Percentiles rank a stretch among this genome's conserved stretches.
Evolutionary conservation across 2,113 vertebrate genomes (phyloP).

Genomic region (Sinocyclocheilus maitianheensis): DNA sequence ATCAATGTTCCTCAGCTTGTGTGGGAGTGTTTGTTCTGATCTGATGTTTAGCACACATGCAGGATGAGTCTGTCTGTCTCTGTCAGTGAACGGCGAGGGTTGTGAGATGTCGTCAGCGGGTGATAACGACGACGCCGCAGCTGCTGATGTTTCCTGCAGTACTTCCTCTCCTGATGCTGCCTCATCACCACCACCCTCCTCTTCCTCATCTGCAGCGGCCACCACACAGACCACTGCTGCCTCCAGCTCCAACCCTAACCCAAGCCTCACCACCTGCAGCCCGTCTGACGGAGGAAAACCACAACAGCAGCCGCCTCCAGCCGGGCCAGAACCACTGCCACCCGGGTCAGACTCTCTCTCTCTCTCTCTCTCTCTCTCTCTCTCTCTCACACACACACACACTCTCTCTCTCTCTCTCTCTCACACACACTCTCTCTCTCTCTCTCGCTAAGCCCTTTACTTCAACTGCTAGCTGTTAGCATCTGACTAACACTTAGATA

Average conservation of each 20-base stretch:
- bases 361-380: not conserved
- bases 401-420: not conserved
- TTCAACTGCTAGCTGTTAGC: too few relatives aligned
- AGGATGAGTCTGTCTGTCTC: conserved; percentile 5
- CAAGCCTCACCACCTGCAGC: not conserved
- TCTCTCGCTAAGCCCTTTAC: too few relatives aligned
- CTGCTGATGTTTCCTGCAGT: conserved; percentile 57
- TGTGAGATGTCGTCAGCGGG: not conserved
- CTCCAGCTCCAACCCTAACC: conserved; percentile 45
- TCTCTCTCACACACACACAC: not conserved
- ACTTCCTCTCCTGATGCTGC: conserved; percentile 53
- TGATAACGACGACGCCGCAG: not conserved
- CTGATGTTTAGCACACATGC: not conserved
- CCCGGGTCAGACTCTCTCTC: conserved; percentile 79
- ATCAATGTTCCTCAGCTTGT: not conserved
- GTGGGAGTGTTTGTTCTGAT: not conserved
- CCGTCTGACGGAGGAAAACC: conserved; percentile 82
- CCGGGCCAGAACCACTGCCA: conserved; percentile 85
- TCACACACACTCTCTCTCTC: too few relatives aligned
- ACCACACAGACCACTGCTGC: conserved; percentile 42
- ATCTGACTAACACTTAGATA: too few relatives aligned
- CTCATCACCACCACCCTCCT: conserved; percentile 41
- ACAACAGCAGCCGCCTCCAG: conserved; percentile 80
- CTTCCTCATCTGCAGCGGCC: conserved; percentile 53
- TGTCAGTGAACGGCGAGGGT: conserved; percentile 5